Base-by-base conservation (phyloP, 2,888 invertebrate species). In the Melieria omissa region DNA sequence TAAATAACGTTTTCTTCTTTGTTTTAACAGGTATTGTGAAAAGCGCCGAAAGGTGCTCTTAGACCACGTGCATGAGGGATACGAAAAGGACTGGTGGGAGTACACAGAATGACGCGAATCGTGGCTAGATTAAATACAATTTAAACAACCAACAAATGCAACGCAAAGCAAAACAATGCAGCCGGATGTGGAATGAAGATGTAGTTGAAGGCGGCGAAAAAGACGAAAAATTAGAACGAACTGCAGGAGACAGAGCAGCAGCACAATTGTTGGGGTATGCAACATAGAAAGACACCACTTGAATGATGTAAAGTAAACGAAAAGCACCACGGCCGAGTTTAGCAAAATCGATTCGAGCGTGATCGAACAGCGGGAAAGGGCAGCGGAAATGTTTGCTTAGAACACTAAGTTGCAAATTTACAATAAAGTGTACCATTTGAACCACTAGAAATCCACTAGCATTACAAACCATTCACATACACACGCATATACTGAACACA, bases 41-140 rank as follows among this genome's bases (percentile, higher is more conserved):
- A 96, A 95, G 87, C 92, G 99, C 83, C 92, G 99, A 81, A 95
- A 96, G 89, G 97, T 96, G 78, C 90, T 99, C 79, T 89, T 99
- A 83, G 97, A 97, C 87, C 99, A 99, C 88, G 99, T 99, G 66
- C 95, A 97, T 87, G 99, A 99, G 90, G 99, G 99, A 76, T 98
- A 98, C 87, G 99, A 99, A 88, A 97, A 96, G 89, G 98, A 98
- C 86, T 94, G 96, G 93, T 99, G 98, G 99, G 95, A 95, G 84
- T 97, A 95, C 88, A 95, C 93, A 88, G 95, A 95, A 91, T 94
- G 86, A 86, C 86, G 84, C 76, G 84, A 82, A 60, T 81, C 82
- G 74, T 82, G 81, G 81, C 73, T 82, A 78, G 81, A 80, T 74
- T 82, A 78, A 80, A 55, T 52, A 12, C 41, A 61, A 61, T 44